Conservation (phyloP, 2,113 vertebrate genomes). For the Xyrauchen texanus region DNA sequence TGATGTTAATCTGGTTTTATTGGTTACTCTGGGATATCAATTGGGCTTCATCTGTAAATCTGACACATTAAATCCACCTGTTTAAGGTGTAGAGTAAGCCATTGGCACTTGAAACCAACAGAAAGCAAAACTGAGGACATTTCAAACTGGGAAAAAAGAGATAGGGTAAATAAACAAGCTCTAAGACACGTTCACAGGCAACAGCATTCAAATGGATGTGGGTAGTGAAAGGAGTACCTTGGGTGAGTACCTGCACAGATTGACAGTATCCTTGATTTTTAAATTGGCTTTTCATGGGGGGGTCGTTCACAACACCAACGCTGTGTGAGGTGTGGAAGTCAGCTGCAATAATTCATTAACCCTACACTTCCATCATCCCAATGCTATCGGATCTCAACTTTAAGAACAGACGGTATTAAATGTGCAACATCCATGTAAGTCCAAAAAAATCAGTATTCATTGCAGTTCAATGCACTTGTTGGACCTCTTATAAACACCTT, state of each 20-base stretch:
- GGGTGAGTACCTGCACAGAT: slow-evolving; percentile 99
- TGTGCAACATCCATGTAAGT: slow-evolving; percentile 82
- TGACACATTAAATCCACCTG: slow-evolving; percentile 34
- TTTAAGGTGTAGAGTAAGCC: slow-evolving; percentile 20
- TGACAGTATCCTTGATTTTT: slow-evolving; percentile 99
- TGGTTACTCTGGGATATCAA: slow-evolving; percentile 57
- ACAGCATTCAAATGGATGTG: slow-evolving; percentile 99
- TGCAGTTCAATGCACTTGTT: slow-evolving; percentile 50
- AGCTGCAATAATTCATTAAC: slow-evolving; percentile 99
- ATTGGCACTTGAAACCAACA: slow-evolving; percentile 40
- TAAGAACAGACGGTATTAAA: slow-evolving; percentile 96
- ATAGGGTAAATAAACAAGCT: slow-evolving; percentile 76
- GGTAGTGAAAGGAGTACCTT: slow-evolving; percentile 99
- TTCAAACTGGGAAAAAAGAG: slow-evolving; percentile 72
- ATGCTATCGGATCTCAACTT: slow-evolving; percentile 91
- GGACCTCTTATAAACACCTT: slow-evolving; percentile 56
- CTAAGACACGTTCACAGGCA: slow-evolving; percentile 89
- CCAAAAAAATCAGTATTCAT: slow-evolving; percentile 56
- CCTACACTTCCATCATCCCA: slow-evolving; percentile 98
- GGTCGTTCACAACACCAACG: slow-evolving; percentile 99
- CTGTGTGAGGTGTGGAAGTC: slow-evolving; percentile 99
- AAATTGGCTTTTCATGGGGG: slow-evolving; percentile 98
- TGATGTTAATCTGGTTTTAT: neutral
- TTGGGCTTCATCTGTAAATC: slow-evolving; percentile 47
- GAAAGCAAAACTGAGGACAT: slow-evolving; percentile 40